Evolutionary conservation across 2,888 invertebrate species (phyloP), one percentile per base, ranked within the genome.

Genomic region (Ptychoptera contaminata): DNA sequence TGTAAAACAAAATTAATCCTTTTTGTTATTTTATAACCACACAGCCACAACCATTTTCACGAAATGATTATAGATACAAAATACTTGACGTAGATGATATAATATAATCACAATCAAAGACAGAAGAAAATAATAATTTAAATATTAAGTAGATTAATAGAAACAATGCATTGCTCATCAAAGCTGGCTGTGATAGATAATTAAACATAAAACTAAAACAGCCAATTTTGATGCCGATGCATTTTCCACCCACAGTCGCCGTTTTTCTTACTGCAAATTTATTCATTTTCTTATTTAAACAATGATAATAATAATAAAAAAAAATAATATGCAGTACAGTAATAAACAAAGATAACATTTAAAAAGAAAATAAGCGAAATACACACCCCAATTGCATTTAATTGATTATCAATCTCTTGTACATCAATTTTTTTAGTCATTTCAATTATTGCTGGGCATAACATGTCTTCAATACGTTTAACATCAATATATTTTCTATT

Each of bases 141-240:
- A 41, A 16, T 8, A 43, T 16, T 12, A 16, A 31, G 31, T 32
- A 30, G 35, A 9, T 38, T 23, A 40, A 43, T 40, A 46, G 46
- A 47, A 49, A 49, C 40, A 49, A 47, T 57, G 60, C 61, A 58
- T 60, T 63, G 62, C 62, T 61, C 63, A 63, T 63, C 63, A 63
- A 63, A 63, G 61, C 61, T 61, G 61, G 63, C 63, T 63, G 63
- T 63, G 63, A 63, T 63, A 63, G 58, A 54, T 53, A 57, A 56
- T 54, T 54, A 55, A 55, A 56, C 54, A 35, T 29, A 39, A 55
- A 42, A 51, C 59, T 62, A 42, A 42, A 42, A 42, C 42, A 42
- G 42, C 42, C 42, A 42, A 42, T 16, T 42, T 42, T 42, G 42
- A 42, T 42, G 42, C 42, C 42, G 34, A 42, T n/a, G 34, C 30